Evolutionary conservation across 2,888 invertebrate genomes (phyloP).

Genomic region (Aphidoletes aphidimyza): DNA sequence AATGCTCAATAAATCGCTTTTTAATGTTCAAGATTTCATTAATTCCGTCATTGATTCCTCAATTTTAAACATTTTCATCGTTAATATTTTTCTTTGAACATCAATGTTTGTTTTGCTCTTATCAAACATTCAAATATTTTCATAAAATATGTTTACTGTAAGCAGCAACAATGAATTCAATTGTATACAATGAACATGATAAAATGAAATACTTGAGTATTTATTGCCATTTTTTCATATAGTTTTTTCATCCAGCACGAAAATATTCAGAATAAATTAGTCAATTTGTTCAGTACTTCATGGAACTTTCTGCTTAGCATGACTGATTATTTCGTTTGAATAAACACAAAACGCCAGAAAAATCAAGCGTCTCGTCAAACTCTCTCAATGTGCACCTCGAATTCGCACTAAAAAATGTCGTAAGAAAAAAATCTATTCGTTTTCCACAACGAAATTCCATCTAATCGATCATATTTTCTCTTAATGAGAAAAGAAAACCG

Average conservation of each 20-base stretch:
- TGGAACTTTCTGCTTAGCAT: no score
- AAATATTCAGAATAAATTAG: background rate
- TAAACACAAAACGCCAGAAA: no score
- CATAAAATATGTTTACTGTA: background rate
- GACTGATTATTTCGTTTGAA: no score
- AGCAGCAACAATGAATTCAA: background rate
- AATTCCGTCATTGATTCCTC: no score
- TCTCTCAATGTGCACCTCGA: background rate
- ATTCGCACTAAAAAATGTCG: background rate
- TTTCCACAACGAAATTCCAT: background rate
- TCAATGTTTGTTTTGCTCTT: background rate
- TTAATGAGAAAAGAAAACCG: background rate
- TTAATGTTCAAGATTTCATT: no score
- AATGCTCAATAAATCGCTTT: no score
- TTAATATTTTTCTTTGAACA: no score
- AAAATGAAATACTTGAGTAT: background rate
- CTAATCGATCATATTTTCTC: constrained; percentile 23
- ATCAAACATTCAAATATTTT: background rate
- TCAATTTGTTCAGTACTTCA: background rate
- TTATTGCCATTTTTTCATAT: background rate
- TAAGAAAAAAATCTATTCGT: background rate
- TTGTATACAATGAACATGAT: constrained; percentile 12
- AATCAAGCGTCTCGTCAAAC: background rate
- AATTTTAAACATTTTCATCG: no score
- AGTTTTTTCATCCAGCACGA: background rate